Conservation (phyloP, 2,888 invertebrate genomes). For the Orthosia cruda region DNA sequence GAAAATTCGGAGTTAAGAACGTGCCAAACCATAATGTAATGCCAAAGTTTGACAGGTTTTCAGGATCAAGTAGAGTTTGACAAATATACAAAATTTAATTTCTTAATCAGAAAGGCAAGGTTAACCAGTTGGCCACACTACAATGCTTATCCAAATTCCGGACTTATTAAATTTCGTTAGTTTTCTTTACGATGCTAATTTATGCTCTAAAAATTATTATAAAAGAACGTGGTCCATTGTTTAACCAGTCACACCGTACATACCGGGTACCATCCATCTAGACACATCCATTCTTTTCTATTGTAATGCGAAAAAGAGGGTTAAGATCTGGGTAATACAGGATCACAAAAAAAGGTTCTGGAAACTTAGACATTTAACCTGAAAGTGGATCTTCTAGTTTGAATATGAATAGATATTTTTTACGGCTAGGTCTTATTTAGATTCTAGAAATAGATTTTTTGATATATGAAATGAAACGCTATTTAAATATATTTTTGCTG, state of each 20-base stretch:
- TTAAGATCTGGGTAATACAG: slow-evolving; percentile 38
- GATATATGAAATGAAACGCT: not conserved
- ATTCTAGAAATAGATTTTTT: slow-evolving; percentile 28
- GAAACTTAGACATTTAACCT: slow-evolving; percentile 43
- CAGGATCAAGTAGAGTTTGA: too few species aligned
- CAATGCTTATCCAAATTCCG: too few species aligned
- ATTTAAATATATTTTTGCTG: not conserved
- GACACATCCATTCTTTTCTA: slow-evolving; percentile 48
- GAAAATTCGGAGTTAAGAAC: too few species aligned
- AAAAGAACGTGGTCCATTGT: too few species aligned
- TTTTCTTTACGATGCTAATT: too few species aligned
- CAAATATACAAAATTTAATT: too few species aligned
- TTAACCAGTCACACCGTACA: slow-evolving; percentile 1
- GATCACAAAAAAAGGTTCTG: slow-evolving; percentile 48
- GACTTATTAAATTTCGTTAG: too few species aligned
- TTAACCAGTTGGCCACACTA: too few species aligned
- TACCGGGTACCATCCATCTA: slow-evolving; percentile 50
- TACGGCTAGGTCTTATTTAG: slow-evolving; percentile 41
- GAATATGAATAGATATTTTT: slow-evolving; percentile 47
- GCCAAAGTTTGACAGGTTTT: too few species aligned
- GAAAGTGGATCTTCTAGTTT: slow-evolving; percentile 33
- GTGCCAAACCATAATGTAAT: too few species aligned
- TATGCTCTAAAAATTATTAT: too few species aligned
- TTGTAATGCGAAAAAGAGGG: slow-evolving; percentile 47
- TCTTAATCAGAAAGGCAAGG: too few species aligned